Evolutionary conservation across 2,113 vertebrate species (phyloP).

Genomic region (Myocastor coypus): DNA sequence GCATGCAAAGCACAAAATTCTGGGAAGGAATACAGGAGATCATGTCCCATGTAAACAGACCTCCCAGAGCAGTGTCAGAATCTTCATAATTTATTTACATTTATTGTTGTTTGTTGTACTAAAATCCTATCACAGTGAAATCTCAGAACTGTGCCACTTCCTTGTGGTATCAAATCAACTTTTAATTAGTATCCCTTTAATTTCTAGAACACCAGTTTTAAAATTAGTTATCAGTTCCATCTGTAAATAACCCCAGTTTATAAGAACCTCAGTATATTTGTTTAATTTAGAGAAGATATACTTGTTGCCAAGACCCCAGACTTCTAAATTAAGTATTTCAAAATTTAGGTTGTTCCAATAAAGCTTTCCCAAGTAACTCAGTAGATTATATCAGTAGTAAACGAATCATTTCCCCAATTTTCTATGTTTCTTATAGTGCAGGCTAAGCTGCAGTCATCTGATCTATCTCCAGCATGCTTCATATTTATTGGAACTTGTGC

Average conservation of each 20-base stretch:
- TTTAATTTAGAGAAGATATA: background rate
- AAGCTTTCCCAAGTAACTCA: background rate
- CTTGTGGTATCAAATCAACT: background rate
- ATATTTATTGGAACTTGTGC: constrained; percentile 44
- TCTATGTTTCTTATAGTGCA: background rate
- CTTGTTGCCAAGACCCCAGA: background rate
- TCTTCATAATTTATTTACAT: background rate
- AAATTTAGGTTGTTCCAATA: background rate
- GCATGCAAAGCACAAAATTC: constrained; percentile 4
- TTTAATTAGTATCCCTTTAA: background rate
- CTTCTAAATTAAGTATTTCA: background rate
- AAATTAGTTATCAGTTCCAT: background rate
- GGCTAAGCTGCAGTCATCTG: background rate
- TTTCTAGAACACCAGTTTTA: background rate
- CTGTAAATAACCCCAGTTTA: background rate
- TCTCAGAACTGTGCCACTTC: background rate
- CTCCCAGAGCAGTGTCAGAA: background rate
- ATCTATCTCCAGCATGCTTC: constrained; percentile 57
- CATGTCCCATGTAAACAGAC: background rate
- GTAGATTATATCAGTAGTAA: background rate
- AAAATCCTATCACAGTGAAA: background rate
- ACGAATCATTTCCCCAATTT: background rate
- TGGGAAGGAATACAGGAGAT: background rate
- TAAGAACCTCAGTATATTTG: background rate
- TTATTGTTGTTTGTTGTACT: background rate